Base-by-base conservation (phyloP, 2,113 vertebrate genomes). In the Phodopus roborovskii region DNA sequence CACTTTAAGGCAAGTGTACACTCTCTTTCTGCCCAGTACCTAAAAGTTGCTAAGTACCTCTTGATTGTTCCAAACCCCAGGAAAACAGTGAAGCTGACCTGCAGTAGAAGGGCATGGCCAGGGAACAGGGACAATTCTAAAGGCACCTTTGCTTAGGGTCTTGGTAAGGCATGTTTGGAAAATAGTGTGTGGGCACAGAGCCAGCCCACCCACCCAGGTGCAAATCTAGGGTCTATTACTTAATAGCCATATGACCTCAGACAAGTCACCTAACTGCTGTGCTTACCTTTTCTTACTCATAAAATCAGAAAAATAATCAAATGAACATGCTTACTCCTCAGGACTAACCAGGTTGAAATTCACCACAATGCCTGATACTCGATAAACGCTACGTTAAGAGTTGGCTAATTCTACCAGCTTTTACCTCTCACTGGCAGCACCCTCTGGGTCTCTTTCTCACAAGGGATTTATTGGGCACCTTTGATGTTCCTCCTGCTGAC, bases 231-330 rank as follows among this genome's bases (percentile, higher is more conserved):
- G 33, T 84, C 26, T 62, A 33, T 36, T 81, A 33, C 17, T 85
- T 70, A 94, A 24, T 36, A 30, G 64, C 58, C 56, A 17, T 58
- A 42, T 96, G 90, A 94, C n/a, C 58, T 91, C 91, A 11, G 39
- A 58, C 81, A 94, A 93, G 68, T 91, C 77, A 77, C 39, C 84
- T 97, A 56, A 94, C 56, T 85, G 91, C 60, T 68, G 3, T 84
- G 26, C 60, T 48, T 82, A 64, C 33, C 78, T 91, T 60, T 91
- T 91, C 62, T 92, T 91, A 87, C 36, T 73, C 90, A 39, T 79
- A 91, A 92, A 97, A 75, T 64, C 50, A 30, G 13, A 17, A 2
- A 84, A 71, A 74, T 68, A 82, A 81, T 66, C 56, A 71, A 68
- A 68, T 42, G 92, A 68, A 79, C 56, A 33, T 56, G 77, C 48